Evolutionary conservation across 1,140 invertebrate species (phyloP).

Genomic region (Bombus pyrosoma): DNA sequence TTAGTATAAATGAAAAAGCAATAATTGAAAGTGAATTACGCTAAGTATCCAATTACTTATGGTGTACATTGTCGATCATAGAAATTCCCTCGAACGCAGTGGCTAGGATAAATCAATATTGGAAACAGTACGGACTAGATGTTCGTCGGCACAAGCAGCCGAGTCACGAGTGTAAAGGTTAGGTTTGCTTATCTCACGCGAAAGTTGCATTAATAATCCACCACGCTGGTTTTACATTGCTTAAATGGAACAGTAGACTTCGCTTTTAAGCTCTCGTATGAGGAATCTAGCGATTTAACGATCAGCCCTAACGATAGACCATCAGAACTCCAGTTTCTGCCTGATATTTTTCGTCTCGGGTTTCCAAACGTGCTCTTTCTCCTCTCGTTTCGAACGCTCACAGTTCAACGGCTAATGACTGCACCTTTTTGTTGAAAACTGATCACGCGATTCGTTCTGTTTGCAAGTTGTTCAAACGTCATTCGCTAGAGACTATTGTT

Average conservation of each 20-base stretch:
- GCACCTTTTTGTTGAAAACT: too few species aligned
- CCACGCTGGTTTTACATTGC: background rate
- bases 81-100: background rate
- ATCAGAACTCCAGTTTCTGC: background rate
- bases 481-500: background rate
- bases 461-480: background rate
- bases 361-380: background rate
- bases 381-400: background rate
- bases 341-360: constrained; percentile 1
- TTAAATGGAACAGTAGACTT: constrained; percentile 23
- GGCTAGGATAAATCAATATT: constrained; percentile 41
- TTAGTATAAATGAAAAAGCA: too few species aligned
- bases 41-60: too few species aligned
- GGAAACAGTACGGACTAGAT: constrained; percentile 6
- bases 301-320: constrained; percentile 3
- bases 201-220: constrained; percentile 49
- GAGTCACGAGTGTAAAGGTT: constrained; percentile 47
- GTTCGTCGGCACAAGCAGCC: background rate
- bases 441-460: too few species aligned
- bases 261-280: constrained; percentile 1
- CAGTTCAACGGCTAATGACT: background rate
- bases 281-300: constrained; percentile 36
- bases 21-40: too few species aligned
- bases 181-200: constrained; percentile 51
- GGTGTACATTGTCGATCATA: too few species aligned